These are phyloP conservation scores for Lacerta viridis DNA, from an alignment of 2,797 vertebrate genomes.

Conservation along the genomic window DNA sequence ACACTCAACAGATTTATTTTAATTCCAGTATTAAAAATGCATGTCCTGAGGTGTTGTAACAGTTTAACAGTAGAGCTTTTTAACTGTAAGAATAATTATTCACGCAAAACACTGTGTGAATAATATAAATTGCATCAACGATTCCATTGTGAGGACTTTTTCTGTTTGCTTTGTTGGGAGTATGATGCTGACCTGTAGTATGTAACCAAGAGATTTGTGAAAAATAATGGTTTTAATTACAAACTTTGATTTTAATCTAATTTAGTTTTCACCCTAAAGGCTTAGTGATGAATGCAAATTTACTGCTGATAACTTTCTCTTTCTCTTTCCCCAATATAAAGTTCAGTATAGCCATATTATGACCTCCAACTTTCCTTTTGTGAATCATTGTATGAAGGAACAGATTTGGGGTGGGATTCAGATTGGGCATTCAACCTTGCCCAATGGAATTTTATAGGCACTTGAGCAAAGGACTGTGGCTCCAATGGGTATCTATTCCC, in stretches of 20 bases:
- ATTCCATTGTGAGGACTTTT: neutral
- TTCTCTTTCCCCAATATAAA: neutral
- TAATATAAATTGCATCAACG: neutral
- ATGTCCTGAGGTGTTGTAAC: conserved; percentile 16
- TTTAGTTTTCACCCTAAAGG: too few relatives aligned
- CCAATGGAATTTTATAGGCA: neutral
- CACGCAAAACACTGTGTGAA: neutral
- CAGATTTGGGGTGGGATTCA: neutral
- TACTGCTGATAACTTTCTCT: neutral
- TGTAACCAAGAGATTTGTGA: neutral
- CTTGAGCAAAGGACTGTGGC: neutral
- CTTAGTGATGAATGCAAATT: neutral
- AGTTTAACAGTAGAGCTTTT: conserved; percentile 19
- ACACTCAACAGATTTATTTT: neutral
- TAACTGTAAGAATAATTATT: conserved; percentile 45
- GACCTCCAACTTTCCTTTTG: neutral
- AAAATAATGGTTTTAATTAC: neutral
- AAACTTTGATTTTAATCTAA: conserved; percentile 5
- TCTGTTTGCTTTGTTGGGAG: neutral
- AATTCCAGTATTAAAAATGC: neutral
- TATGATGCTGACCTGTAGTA: neutral
- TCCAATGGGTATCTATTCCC: neutral
- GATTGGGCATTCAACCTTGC: neutral
- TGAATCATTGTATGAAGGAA: neutral
- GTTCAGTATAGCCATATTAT: neutral